These are phyloP conservation scores for Cydia splendana DNA, from an alignment of 1,140 invertebrate genomes.

Conservation along the genomic window DNA sequence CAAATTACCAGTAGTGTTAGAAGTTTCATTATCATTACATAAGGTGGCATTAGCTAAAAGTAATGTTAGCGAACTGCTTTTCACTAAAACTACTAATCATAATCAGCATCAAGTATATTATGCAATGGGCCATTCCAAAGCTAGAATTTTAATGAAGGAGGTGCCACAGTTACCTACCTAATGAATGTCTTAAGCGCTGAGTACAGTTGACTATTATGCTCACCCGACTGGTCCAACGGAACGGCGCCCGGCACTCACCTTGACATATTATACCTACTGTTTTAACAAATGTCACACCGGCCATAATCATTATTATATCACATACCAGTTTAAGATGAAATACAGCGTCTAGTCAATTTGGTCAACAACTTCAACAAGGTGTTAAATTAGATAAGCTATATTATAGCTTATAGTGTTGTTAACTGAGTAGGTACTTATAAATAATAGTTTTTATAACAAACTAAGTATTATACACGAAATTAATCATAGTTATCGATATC, in stretches of 20 bases:
- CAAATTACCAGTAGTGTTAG: background rate
- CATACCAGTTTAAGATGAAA: background rate
- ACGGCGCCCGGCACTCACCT: constrained; percentile 40
- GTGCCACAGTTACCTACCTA: constrained; percentile 17
- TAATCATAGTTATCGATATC: no score
- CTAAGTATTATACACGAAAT: no score
- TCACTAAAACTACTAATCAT: background rate
- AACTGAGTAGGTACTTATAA: no score
- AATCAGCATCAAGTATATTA: constrained; percentile 1
- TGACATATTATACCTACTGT: constrained; percentile 36
- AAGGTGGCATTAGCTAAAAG: no score
- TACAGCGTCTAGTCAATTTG: background rate
- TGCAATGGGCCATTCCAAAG: background rate
- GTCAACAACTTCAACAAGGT: background rate
- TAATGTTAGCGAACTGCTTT: background rate
- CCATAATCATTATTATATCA: constrained; percentile 7
- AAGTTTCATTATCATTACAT: no score
- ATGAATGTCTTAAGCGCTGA: background rate
- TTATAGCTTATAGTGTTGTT: background rate
- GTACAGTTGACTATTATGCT: background rate
- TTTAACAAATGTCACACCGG: constrained; percentile 36
- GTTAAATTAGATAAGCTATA: background rate
- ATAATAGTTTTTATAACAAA: no score
- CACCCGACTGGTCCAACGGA: constrained; percentile 36
- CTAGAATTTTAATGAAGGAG: constrained; percentile 4